Evolutionary conservation across 2,888 invertebrate genomes (phyloP).

Genomic region (Trypoxylon attenuatum): DNA sequence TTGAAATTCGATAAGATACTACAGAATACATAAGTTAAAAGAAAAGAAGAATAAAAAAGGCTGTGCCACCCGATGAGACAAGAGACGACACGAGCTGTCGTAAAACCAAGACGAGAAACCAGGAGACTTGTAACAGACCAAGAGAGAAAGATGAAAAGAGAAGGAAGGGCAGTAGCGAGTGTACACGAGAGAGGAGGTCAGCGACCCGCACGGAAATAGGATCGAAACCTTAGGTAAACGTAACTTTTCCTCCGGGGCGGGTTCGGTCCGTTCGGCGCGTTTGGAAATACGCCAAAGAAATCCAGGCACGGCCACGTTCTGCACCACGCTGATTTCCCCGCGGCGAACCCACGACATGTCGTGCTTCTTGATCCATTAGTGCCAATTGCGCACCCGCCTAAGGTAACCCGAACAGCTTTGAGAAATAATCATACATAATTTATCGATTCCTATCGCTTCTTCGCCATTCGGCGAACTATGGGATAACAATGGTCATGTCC

Average conservation of each 20-base stretch:
- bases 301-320: conserved; percentile 51
- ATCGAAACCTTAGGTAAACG: conserved; percentile 70
- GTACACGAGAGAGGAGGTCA: conserved; percentile 49
- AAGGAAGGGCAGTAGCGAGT: conserved; percentile 6
- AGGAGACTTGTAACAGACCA: conserved; percentile 5
- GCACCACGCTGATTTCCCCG: conserved; percentile 49
- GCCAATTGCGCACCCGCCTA: background rate
- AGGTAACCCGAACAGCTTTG: conserved; percentile 47
- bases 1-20: too few species aligned
- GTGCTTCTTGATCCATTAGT: conserved; percentile 56
- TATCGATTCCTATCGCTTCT: too few species aligned
- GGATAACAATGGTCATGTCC: too few species aligned
- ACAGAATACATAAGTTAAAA: too few species aligned
- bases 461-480: too few species aligned
- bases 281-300: conserved; percentile 70
- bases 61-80: too few species aligned
- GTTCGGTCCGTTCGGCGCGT: conserved; percentile 58
- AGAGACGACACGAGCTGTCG: too few species aligned
- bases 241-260: conserved; percentile 64
- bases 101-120: too few species aligned
- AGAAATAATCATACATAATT: conserved; percentile 56
- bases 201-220: conserved; percentile 70
- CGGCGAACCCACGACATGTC: conserved; percentile 36
- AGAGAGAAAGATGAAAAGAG: conserved; percentile 13
- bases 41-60: too few species aligned